phyloP scores from a whole-genome alignment of 2,113 vertebrate genomes.

The Trochalopteron elliotii region DNA sequence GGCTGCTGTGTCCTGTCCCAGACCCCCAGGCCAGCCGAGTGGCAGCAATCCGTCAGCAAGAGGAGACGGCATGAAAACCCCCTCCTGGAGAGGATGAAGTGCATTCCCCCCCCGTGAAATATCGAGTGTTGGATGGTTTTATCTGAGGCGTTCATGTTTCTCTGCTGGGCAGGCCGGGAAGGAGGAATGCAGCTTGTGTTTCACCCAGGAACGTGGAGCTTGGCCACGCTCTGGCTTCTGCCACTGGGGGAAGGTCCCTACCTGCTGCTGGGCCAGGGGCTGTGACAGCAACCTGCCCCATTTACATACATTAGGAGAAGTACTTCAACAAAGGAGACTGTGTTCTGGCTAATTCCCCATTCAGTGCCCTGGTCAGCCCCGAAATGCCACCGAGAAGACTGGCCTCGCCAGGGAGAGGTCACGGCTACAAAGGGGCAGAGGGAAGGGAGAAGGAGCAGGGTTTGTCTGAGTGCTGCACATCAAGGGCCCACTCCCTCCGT shows the following conservation, averaged over 20 bases:
- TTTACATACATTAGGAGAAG: not conserved
- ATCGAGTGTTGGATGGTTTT: accelerated
- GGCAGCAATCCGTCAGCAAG: not conserved
- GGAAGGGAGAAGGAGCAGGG: not conserved
- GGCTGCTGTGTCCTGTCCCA: not conserved
- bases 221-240: not conserved
- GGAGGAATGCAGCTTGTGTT: not conserved
- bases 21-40: not conserved
- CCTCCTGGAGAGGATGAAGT: not conserved
- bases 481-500: not conserved
- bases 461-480: not conserved
- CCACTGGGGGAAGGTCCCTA: not conserved
- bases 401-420: slow-evolving; percentile 35
- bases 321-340: not conserved
- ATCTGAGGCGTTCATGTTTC: not conserved
- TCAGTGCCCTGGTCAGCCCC: slow-evolving; percentile 17
- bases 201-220: not conserved
- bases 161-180: not conserved
- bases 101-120: not conserved
- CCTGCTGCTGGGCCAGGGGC: not conserved
- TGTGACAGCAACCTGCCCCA: not conserved
- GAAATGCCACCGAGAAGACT: not conserved
- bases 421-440: slow-evolving; percentile 7
- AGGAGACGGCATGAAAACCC: not conserved
- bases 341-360: slow-evolving; percentile 31